Evolutionary conservation across 2,888 invertebrate genomes (phyloP), one percentile per base, ranked within the genome.

Genomic region (Acleris holmiana): DNA sequence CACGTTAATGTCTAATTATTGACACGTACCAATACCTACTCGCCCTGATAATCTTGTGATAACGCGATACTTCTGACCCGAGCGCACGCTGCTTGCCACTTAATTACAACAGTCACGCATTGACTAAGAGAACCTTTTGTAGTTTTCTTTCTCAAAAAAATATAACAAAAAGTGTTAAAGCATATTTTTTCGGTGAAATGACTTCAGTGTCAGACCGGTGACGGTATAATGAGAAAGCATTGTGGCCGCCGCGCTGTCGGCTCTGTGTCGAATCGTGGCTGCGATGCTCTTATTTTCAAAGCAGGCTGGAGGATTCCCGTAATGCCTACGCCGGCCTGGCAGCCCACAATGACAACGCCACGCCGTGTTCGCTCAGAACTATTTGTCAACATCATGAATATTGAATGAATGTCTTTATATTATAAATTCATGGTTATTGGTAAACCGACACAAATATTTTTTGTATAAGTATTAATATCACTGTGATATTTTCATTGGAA

Each of bases 201-300:
- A 89, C 82, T 89, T 91, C 85, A 87, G 88, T 89, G 89, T 88
- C 89, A 88, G 86, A 87, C 85, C 83, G 84, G 83, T 86, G 89
- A 89, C 88, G 90, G 84, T 86, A 87, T 91, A 91, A 91, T 91
- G 91, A 90, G 91, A 91, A 89, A 83, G 86, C 88, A 88, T 91
- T 91, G 91, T 91, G 88, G 82, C 80, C 85, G 84, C 79, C 81
- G 74, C 80, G 78, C 80, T 81, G 82, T 80, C 88, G 86, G 82
- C 79, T 79, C 87, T 89, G 91, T 91, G 88, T 88, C 91, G 87
- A 91, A 91, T 91, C 78, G 88, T 76, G 81, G 84, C 77, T 79
- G 77, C 77, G 81, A 79, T 82, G 80, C 77, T 83, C 79, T 79
- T 83, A 83, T 86, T 88, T 85, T 85, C 81, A 77, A 79, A 83